phyloP scores from a whole-genome alignment of 2,888 invertebrate species.

The Eupithecia pulchellata region DNA sequence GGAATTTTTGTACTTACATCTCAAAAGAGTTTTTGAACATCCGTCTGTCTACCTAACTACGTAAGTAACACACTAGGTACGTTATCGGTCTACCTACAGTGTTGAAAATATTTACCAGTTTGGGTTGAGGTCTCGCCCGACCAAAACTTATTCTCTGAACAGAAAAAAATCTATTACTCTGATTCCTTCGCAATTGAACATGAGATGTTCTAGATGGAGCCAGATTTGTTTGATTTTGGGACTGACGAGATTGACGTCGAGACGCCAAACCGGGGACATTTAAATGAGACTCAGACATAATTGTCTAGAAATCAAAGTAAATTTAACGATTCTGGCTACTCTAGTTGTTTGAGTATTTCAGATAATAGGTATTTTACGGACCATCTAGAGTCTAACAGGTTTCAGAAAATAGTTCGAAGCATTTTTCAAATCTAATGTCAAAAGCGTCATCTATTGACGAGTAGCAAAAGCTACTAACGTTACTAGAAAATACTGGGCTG shows the following conservation, averaged over 20 bases:
- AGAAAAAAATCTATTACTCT: conserved; percentile 53
- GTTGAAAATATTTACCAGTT: conserved; percentile 52
- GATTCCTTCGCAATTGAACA: conserved; percentile 1
- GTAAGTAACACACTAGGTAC: too few species aligned
- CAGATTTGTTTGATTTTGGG: not conserved
- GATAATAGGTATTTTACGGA: not conserved
- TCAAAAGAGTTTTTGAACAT: too few species aligned
- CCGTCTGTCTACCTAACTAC: too few species aligned
- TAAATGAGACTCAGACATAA: conserved; percentile 3
- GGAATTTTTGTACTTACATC: too few species aligned
- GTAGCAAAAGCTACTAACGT: conserved; percentile 13
- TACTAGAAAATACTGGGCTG: too few species aligned
- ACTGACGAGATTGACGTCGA: not conserved
- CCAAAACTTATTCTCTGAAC: conserved; percentile 50
- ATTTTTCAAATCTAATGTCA: not conserved
- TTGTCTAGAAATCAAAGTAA: not conserved
- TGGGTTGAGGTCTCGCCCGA: conserved; percentile 54
- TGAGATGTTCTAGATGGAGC: not conserved
- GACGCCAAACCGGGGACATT: not conserved
- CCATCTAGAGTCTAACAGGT: not conserved
- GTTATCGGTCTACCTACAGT: too few species aligned
- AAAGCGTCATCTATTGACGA: conserved; percentile 24
- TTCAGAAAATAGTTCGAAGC: not conserved
- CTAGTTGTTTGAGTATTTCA: not conserved
- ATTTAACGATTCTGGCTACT: not conserved